Evolutionary conservation across 2,888 invertebrate genomes (phyloP), one percentile per base, ranked within the genome.

Genomic region (Neuroscelio doddi): DNA sequence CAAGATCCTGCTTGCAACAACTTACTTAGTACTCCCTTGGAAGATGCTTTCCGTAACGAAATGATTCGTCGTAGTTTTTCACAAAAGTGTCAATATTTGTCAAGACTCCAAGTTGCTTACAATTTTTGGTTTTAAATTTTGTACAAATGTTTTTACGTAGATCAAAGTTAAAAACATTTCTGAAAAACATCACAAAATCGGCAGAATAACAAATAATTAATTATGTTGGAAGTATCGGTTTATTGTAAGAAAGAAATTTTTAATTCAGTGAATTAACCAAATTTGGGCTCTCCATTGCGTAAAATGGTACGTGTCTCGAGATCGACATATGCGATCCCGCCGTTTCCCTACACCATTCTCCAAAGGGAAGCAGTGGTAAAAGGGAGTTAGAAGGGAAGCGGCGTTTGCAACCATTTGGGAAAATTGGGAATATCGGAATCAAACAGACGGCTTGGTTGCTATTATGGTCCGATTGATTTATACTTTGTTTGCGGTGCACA

Each of bases 391-490:
- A 69, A 72, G 73, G 76, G 75, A 71, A 73, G 65, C 76, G 71
- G 76, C 70, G 58, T 72, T 76, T 73, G 72, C 72, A 68, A 73
- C 78, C 82, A 80, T 81, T 83, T 80, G 76, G 80, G 73, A 79
- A 81, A 82, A 80, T 81, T 79, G 78, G 77, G 71, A 81, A 78
- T 80, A 76, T 78, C 75, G 74, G 73, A 73, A 79, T 71, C 71
- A 70, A 68, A 71, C 73, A 70, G 73, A 71, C 68, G 64, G 73
- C 64, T 57, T 64, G 64, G 62, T 49, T 57, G 59, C 77, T 74
- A 77, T 82, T 80, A 80, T 81, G 76, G 72, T 71, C 39, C 73
- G 78, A 79, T 80, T 83, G 83, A 83, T 83, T 83, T 83, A 82
- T 83, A 81, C 69, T 80, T 82, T 80, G 77, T 82, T 82, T 82